phyloP scores from a whole-genome alignment of 2,113 vertebrate species.

The Carlito syrichta region DNA sequence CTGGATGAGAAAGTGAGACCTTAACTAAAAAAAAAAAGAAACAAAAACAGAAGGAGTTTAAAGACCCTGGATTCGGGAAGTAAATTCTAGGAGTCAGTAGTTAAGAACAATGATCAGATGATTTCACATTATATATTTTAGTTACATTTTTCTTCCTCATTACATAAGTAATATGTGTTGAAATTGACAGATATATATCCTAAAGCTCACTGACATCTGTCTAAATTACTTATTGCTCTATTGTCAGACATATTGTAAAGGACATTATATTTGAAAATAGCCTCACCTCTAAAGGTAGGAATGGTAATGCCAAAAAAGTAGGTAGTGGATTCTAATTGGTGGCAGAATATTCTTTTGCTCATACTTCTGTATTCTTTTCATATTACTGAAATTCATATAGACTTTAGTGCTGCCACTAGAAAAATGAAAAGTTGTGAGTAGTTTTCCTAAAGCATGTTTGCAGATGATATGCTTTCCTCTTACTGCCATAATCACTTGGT shows the following conservation, averaged over 20 bases:
- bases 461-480: neutral
- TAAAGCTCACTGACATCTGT: neutral
- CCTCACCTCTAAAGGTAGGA: neutral
- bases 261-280: neutral
- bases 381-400: neutral
- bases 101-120: neutral
- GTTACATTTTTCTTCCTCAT: neutral
- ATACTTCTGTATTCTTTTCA: neutral
- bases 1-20: too few species aligned
- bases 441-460: neutral
- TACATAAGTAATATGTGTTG: neutral
- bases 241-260: neutral
- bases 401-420: neutral
- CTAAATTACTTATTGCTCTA: neutral
- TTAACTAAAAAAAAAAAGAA: too few species aligned
- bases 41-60: too few species aligned
- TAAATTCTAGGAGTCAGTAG: neutral
- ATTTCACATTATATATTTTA: neutral
- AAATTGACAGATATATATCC: neutral
- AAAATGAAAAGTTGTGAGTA: neutral
- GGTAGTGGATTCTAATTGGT: neutral
- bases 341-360: neutral
- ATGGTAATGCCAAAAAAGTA: neutral
- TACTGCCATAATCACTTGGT: neutral
- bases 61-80: neutral